Base-by-base conservation (phyloP, 2,113 vertebrate genomes). In the Mustela lutreola region DNA sequence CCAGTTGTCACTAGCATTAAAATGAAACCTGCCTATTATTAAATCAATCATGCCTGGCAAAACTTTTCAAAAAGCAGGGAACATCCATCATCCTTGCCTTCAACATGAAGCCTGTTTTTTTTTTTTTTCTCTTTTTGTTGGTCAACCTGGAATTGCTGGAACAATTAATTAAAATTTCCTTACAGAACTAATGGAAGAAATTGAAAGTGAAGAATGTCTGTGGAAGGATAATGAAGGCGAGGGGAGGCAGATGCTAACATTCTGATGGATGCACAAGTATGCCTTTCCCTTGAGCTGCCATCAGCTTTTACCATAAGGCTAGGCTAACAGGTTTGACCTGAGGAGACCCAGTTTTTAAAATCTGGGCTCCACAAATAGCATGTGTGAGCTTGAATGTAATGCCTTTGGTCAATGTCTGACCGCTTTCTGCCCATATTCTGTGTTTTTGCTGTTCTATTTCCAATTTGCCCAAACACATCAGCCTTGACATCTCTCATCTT, bases 21-120 rank as follows among this genome's bases (percentile, higher is more conserved):
- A 98, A 98, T 97, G 97, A 98, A 98, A 98, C 95, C 98, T 95
- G 97, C 89, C 97, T 98, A 98, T 98, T 98, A 98, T 97, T 96
- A 98, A 98, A 98, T 98, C 98, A 98, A 98, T 98, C 98, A 98
- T 89, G 86, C 81, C 67, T 96, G 94, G 97, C 91, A 98, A 98
- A 97, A 94, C 94, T 97, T 86, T 97, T 98, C 93, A 92, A 76
- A 96, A 80, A 80, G 70, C 89, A 98, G 86, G 85, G 87, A 82
- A 89, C 79, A 94, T 97, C 84, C 60, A 95, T 97, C 93, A 80
- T 98, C 92, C 98, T 98, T 98, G 91, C 67, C 75, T 95, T 76
- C 92, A 86, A 98, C 73, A 97, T 24, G 92, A 94, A 97, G 96
- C 88, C 87, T 89, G 33, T 26, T 1, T 16, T 94, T 96, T 97